Base-by-base conservation (phyloP, 2,888 invertebrate genomes). In the Rugalucina vietnamica region DNA sequence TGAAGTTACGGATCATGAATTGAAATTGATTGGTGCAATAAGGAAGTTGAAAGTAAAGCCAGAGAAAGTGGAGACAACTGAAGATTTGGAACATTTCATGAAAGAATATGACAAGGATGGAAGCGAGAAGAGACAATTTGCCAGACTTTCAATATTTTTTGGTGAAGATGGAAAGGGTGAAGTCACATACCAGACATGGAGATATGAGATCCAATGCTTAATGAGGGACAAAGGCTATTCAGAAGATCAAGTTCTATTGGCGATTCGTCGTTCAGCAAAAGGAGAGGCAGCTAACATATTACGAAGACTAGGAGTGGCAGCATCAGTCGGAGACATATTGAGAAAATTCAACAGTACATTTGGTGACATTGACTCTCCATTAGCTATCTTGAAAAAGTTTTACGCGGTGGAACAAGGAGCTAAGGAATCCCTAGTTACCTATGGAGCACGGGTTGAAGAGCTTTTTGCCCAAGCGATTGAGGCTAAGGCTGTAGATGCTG, bases 251-350 rank as follows among this genome's bases (percentile, higher is more conserved):
- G 36, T 80, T 3, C 39, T 70, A n/a, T 37, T 74, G 18, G 80
- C 50, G 1, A 80, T 75, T 10, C 21, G 75, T 5, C 50, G 80
- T 69, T 69, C 80, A 36, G 60, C 50, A 0, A 80, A 43, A 43
- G 70, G 80, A 21, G 71, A 69, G 27, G 80, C 80, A n/a, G 74
- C 78, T 54, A 69, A 78, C 60, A 72, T 78, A 0, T 29, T 82
- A n/a, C 39, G 74, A 36, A n/a, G 74, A 24, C 27, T 57, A 29
- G 77, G 82, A 24, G 36, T 24, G 18, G 24, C 14, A 36, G 73
- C 74, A 4, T 32, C 24, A 1, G 24, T 69, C 8, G 37, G 29
- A 12, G 74, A 80, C 27, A 37, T 80, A 12, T 18, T 80, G 1
- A 3, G 8, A 21, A 74, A 1, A 1, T 76, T 81, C 43, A 39